Percentiles rank a stretch among this genome's conserved stretches.
phyloP scores from a whole-genome alignment of 2,113 vertebrate genomes.

The Nerophis lumbriciformis region DNA sequence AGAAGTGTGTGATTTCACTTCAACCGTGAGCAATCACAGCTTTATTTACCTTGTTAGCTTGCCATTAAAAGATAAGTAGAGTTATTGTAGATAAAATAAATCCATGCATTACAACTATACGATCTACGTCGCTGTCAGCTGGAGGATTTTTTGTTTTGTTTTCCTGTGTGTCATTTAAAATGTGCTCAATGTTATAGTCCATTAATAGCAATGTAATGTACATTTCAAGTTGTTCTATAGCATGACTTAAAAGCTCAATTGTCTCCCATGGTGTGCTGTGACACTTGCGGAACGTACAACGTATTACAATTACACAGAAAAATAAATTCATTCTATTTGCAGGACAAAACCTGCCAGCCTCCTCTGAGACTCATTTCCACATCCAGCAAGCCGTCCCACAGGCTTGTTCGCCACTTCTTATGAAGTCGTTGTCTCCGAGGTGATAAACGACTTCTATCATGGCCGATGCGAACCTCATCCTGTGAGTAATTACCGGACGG shows the following conservation, averaged over 20 bases:
- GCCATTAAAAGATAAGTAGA: no score
- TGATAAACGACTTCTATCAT: conserved; percentile 57
- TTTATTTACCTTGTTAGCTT: no score
- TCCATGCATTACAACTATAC: no score
- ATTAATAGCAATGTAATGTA: not conserved
- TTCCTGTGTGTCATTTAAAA: no score
- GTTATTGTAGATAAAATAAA: no score
- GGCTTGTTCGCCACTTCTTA: conserved; percentile 49
- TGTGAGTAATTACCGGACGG: conserved; percentile 61
- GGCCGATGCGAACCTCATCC: conserved; percentile 45
- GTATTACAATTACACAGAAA: not conserved
- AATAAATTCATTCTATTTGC: not conserved
- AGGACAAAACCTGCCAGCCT: conserved; percentile 39
- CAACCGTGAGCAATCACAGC: no score
- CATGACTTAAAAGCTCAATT: conserved; percentile 21
- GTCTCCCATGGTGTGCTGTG: not conserved
- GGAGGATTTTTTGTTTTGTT: no score
- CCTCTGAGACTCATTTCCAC: conserved; percentile 36
- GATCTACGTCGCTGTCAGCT: no score
- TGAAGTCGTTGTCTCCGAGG: conserved; percentile 54
- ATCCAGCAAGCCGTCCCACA: conserved; percentile 37
- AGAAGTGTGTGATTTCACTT: no score
- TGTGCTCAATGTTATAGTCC: not conserved
- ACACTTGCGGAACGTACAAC: not conserved
- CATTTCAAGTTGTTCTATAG: conserved; percentile 25